A percentile compares a stretch with the other conserved stretches of the same genome.
These are phyloP conservation scores for Sebastiscus albofasciatus DNA, from an alignment of 2,797 vertebrate genomes.

Conservation along the genomic window DNA sequence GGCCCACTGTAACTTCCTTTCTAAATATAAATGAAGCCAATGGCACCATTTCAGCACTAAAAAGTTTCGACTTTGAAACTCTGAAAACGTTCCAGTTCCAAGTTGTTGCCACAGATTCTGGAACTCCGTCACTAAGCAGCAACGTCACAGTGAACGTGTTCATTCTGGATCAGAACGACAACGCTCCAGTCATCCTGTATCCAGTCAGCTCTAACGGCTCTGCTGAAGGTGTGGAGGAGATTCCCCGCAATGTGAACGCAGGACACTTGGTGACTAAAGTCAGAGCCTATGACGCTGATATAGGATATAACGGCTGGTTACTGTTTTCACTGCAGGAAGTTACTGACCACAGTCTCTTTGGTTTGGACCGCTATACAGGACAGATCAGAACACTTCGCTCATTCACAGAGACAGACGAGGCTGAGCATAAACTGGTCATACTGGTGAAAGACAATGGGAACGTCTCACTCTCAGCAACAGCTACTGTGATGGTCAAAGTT, in stretches of 20 bases:
- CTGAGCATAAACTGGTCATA: slow-evolving; percentile 49
- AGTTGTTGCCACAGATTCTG: slow-evolving; percentile 73
- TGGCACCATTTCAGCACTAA: slow-evolving; percentile 74
- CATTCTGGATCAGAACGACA: slow-evolving; percentile 79
- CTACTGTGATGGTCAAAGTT: slow-evolving; percentile 61
- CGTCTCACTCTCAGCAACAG: slow-evolving; percentile 58
- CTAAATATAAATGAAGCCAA: slow-evolving; percentile 79
- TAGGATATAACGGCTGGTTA: slow-evolving; percentile 77
- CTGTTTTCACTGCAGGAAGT: slow-evolving; percentile 72
- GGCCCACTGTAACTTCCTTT: slow-evolving; percentile 54
- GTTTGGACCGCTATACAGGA: slow-evolving; percentile 69
- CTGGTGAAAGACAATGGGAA: slow-evolving; percentile 70
- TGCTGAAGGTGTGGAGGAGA: slow-evolving; percentile 59
- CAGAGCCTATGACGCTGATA: slow-evolving; percentile 73
- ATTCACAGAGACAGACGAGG: slow-evolving; percentile 72
- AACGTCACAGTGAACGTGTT: slow-evolving; percentile 80
- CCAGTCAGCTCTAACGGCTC: slow-evolving; percentile 75
- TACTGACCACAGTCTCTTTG: slow-evolving; percentile 73
- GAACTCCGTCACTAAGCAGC: slow-evolving; percentile 55
- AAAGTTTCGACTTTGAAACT: slow-evolving; percentile 81
- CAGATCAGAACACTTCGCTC: slow-evolving; percentile 52
- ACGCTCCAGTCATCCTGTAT: slow-evolving; percentile 76
- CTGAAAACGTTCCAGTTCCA: slow-evolving; percentile 78
- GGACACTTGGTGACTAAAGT: slow-evolving; percentile 75
- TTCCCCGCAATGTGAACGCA: slow-evolving; percentile 59